Conservation (phyloP, 2,888 invertebrate species). For the Zelleria hepariella region DNA sequence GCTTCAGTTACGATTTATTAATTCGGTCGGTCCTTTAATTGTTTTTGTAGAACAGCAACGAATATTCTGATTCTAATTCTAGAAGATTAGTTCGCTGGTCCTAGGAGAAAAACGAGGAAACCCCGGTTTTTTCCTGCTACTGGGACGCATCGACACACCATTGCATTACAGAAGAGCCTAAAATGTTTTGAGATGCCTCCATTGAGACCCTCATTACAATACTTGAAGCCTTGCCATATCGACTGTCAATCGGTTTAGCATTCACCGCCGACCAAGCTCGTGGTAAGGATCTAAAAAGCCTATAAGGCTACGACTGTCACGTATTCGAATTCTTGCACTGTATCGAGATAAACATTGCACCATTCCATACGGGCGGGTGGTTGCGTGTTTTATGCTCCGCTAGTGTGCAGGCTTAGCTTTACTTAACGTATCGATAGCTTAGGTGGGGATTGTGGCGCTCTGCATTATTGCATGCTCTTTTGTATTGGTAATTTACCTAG, state of each 20-base stretch:
- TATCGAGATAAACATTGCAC: conserved; percentile 5
- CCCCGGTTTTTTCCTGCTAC: no score
- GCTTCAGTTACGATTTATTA: no score
- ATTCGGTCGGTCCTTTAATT: no score
- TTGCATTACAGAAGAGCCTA: no score
- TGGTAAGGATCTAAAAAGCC: not conserved
- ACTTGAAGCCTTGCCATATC: not conserved
- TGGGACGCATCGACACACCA: no score
- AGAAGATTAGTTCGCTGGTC: no score
- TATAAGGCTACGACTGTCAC: not conserved
- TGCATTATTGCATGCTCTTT: not conserved
- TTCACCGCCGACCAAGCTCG: not conserved
- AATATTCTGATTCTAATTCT: no score
- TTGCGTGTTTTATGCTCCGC: not conserved
- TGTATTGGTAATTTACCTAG: no score
- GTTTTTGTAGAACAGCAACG: no score
- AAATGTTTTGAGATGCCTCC: no score
- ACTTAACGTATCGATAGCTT: not conserved
- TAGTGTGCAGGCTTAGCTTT: not conserved
- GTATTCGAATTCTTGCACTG: conserved; percentile 3
- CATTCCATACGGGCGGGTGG: not conserved
- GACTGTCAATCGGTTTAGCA: not conserved
- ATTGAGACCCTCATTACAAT: no score
- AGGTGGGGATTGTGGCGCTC: not conserved
- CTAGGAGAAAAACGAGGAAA: no score